Base-by-base conservation (phyloP, 30 jellyfish, hydroid and myxozoan species). In the Aurelia aurita region DNA sequence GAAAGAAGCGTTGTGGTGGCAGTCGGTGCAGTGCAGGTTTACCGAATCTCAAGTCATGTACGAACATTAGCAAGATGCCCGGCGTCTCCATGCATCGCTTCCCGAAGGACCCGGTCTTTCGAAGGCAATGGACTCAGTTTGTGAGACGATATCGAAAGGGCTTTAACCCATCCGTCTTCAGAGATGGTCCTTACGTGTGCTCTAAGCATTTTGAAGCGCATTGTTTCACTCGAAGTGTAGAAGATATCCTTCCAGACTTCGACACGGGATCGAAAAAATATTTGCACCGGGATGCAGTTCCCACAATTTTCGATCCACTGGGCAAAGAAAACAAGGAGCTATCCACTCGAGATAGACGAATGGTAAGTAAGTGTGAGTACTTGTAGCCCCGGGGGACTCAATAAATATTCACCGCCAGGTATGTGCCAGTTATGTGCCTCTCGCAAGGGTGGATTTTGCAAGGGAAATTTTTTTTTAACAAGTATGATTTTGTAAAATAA, bases 111-210 rank as follows among this genome's bases (percentile, higher is more conserved):
- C 73, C 73, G 29, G 27, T 46, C 7, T 14, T 61, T 61, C 73
- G 73, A 21, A 61, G 34, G 34, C 73, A 61, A 61, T 61, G 73
- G 73, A 61, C 73, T 32, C 29, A 61, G 29, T 61, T 61, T 61
- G 73, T 61, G 18, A 18, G 73, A 61, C 26, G 35, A 61, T 20
- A 61, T 61, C 73, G 73, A 46, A 32, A 22, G 29, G 73, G 34
- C 27, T 61, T 61, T 20, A 39, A 61, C 73, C 73, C 73, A 61
- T 21, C 73, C 5, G 47, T n/a, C 73, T 61, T n/a, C 34, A 61
- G 21, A 61, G 73, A 11, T 39, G 73, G 73, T 46, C 73, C 73
- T 61, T 61, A 22, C 34, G n/a, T 61, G n/a, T 61, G 28, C 73
- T 61, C 73, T 19, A 61, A 39, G 46, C 73, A 61, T 21, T 61